Conservation (phyloP, 2,797 vertebrate species). For the Channallabes apus region DNA sequence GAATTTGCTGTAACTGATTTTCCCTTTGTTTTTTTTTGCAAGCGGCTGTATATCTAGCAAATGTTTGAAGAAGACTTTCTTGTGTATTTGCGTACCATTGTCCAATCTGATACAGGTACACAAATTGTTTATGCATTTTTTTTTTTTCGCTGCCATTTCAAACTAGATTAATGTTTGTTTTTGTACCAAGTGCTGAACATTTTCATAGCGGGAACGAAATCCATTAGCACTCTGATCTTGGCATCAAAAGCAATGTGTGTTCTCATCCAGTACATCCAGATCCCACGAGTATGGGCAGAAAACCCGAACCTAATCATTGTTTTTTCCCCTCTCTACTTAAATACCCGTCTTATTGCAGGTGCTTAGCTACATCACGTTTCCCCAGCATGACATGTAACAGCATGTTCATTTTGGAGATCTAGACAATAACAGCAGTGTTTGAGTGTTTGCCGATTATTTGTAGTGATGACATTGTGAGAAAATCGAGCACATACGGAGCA, state of each 20-base stretch:
- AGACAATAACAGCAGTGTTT: not conserved
- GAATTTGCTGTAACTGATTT: slow-evolving; percentile 53
- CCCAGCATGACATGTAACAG: slow-evolving; percentile 7
- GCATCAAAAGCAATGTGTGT: slow-evolving; percentile 4
- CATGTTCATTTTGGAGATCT: not conserved
- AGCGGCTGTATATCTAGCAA: slow-evolving; percentile 48
- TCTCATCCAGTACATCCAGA: slow-evolving; percentile 7
- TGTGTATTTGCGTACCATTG: slow-evolving; percentile 37
- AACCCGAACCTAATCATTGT: not conserved
- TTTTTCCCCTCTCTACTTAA: too few relatives aligned
- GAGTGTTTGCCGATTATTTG: slow-evolving; percentile 2
- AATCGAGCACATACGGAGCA: slow-evolving; percentile 1
- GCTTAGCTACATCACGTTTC: not conserved
- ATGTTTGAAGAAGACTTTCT: slow-evolving; percentile 51
- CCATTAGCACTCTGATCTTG: slow-evolving; percentile 34
- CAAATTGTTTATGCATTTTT: slow-evolving; percentile 36
- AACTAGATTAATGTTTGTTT: slow-evolving; percentile 51
- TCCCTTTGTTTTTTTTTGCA: slow-evolving; percentile 38
- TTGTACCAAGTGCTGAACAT: slow-evolving; percentile 34
- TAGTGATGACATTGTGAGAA: slow-evolving; percentile 13
- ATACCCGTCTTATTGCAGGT: not conserved
- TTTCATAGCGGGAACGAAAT: slow-evolving; percentile 41
- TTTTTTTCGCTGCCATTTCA: slow-evolving; percentile 29
- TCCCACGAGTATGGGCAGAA: not conserved
- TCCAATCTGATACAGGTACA: slow-evolving; percentile 44